Percentiles rank a stretch among this genome's conserved stretches.
Evolutionary conservation across 2,113 vertebrate genomes (phyloP).

Genomic region (Microcebus murinus): DNA sequence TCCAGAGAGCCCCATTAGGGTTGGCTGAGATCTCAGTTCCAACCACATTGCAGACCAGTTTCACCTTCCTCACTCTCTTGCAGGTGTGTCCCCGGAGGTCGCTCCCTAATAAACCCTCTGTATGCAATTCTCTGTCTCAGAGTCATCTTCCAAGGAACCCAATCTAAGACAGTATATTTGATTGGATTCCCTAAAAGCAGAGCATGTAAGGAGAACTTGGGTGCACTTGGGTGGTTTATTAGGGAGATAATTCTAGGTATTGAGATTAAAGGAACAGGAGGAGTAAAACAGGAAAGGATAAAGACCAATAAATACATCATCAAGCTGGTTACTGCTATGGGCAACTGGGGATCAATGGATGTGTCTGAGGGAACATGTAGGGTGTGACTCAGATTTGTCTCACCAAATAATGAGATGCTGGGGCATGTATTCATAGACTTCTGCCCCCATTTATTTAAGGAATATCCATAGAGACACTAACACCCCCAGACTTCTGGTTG

Average conservation of each 20-base stretch:
- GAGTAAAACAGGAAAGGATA: not conserved
- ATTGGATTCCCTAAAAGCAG: not conserved
- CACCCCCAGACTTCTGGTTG: not conserved
- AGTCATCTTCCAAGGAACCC: not conserved
- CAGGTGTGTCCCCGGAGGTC: not conserved
- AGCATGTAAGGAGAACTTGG: not conserved
- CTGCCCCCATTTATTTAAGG: not conserved
- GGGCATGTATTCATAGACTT: not conserved
- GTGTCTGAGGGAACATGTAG: not conserved
- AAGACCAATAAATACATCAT: not conserved
- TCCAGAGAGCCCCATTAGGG: not conserved
- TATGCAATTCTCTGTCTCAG: not conserved
- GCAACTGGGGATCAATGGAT: not conserved
- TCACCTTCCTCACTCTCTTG: not conserved
- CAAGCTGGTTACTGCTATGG: not conserved
- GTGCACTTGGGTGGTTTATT: not conserved
- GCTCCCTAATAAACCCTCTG: not conserved
- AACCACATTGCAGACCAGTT: not conserved
- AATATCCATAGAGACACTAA: not conserved
- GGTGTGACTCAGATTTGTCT: not conserved
- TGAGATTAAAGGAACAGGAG: not conserved
- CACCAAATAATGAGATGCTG: not conserved
- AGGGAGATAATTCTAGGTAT: not conserved
- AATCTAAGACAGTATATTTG: not conserved
- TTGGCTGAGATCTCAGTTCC: not conserved